Base-by-base conservation (phyloP, 1,140 invertebrate species). In the Brachionus calyciflorus region DNA sequence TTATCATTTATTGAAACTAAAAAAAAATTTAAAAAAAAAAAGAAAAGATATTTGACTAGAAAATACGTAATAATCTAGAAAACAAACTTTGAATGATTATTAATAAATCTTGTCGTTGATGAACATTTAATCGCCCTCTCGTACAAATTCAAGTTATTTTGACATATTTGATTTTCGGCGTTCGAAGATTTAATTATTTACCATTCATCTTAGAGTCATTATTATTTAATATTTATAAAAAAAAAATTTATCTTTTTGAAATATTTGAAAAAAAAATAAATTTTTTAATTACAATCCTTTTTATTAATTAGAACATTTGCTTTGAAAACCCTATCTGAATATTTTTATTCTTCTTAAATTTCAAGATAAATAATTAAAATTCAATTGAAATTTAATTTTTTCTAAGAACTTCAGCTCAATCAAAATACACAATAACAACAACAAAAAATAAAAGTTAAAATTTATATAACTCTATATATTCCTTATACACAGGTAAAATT, bases 351-450 rank as follows among this genome's bases (percentile, higher is more conserved):
- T 55, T 12, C 26, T 12, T 28, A 55, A 55, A 55, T 60, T 60
- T 37, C 55, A 60, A 60, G 55, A 60, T 60, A 60, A 60, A 60
- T 33, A 60, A 60, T 60, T 60, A 60, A 60, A 60, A 60, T 60
- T 60, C 55, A 60, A 60, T 60, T 60, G 30, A 37, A 60, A 60
- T 37, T 60, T 60, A 19, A 17, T n/a, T n/a, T n/a, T n/a, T n/a
- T n/a, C n/a, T n/a, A n/a, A n/a, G n/a, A n/a, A 60, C 33, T 37
- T 60, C 14, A 37, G 28, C 55, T 37, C 37, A 60, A 60, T 60
- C 55, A 33, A 60, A 60, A 60, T 37, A 37, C 55, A 60, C 37
- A 60, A 33, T 19, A 26, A 37, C 55, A 37, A 17, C 1, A 19
- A 60, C 30, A 60, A 28, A 30, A 28, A 24, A 60, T 33, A 60